Evolutionary conservation across 1,140 invertebrate species (phyloP), one percentile per base, ranked within the genome.

Genomic region (Stratiolaelaps scimitus): DNA sequence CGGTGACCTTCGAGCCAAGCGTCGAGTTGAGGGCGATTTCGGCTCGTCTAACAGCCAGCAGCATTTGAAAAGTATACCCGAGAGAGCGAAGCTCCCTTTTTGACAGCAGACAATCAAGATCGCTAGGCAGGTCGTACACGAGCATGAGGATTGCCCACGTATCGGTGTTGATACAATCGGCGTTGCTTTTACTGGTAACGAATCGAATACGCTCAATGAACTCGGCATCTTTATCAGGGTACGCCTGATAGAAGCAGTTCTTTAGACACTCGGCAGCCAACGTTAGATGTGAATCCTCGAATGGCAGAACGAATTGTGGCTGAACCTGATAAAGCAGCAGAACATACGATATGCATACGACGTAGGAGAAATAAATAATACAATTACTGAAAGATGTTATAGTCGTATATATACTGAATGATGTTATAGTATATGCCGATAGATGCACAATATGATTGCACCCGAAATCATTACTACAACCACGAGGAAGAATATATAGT

Each of bases 181-280:
- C 53, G 20, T 60, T 34, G 23, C 53, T 26, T 10, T 60, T 60
- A 10, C 53, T 60, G 2, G 53, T 60, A 4, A 60, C 53, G 10
- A 60, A 60, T 2, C 23, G 53, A 15, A 60, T 60, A 26, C 53
- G 53, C 23, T 60, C 53, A 26, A 60, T 60, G 23, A 60, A 60
- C 26, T 60, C 53, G 6, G 34, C 23, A 34, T 60, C 53, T 23
- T 60, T 23, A 34, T 60, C 53, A 19, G 53, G 53, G 10, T 60
- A 60, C 53, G 53, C 53, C 23, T 60, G 53, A 26, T 60, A 60
- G 23, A 60, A 60, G 34, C 53, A 60, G 20, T 60, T 60, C 34
- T 26, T 26, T 34, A 60, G 53, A 23, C 53, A 60, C 34, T 60
- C 53, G 2, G 26, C 34, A 4, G 53, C 53, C 6, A 60, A 29